Evolutionary conservation across 2,113 vertebrate species (phyloP).

Genomic region (Rhinolophus sinicus): DNA sequence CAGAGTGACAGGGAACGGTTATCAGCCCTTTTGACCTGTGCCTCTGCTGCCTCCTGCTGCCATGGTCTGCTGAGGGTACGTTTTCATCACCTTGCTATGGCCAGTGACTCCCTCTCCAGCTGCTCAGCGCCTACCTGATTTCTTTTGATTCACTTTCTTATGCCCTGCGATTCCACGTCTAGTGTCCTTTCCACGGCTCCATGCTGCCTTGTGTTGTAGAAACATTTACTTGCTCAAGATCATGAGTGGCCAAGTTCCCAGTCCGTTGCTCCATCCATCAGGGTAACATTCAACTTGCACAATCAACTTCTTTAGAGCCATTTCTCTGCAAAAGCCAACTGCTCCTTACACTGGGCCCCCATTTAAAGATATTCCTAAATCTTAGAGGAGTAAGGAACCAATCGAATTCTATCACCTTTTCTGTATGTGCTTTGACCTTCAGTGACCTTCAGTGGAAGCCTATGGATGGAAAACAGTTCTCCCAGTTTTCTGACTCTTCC

Average conservation of each 20-base stretch:
- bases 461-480: not conserved
- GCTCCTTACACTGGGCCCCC: not conserved
- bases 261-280: not conserved
- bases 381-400: not conserved
- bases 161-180: no score
- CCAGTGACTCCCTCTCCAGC: not conserved
- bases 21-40: constrained; percentile 69
- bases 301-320: not conserved
- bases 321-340: not conserved
- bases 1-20: constrained; percentile 60
- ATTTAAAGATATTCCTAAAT: not conserved
- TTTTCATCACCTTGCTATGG: constrained; percentile 67
- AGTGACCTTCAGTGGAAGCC: not conserved
- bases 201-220: not conserved
- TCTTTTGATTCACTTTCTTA: not conserved
- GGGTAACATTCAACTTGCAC: not conserved
- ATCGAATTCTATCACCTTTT: not conserved
- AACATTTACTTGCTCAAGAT: not conserved
- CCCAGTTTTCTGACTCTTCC: not conserved
- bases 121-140: not conserved
- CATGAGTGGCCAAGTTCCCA: no score
- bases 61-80: constrained; percentile 40
- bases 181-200: rapidly evolving
- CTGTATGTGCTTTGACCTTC: not conserved
- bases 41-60: constrained; percentile 40